These are phyloP conservation scores for Menidia beryllina DNA, from an alignment of 2,113 vertebrate species.

Conservation along the genomic window DNA sequence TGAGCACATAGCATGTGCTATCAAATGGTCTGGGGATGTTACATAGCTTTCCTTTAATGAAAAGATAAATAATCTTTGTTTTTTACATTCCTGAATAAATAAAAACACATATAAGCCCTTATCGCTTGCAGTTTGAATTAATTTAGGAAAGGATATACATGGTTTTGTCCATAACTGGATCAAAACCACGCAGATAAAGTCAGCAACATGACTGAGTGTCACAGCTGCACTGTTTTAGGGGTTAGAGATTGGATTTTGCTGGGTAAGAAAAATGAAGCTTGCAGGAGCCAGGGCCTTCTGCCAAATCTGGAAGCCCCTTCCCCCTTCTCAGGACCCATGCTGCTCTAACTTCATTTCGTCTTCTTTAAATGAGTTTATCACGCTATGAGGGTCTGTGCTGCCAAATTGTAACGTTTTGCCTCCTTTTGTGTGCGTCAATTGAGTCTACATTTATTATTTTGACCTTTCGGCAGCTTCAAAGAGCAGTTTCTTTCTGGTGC, in stretches of 20 bases:
- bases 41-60: too few relatives aligned
- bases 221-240: slow-evolving; percentile 16
- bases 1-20: slow-evolving; percentile 41
- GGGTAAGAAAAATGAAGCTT: slow-evolving; percentile 57
- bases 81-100: too few relatives aligned
- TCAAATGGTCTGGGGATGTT: neutral
- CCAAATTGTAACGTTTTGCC: slow-evolving; percentile 87
- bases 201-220: slow-evolving; percentile 5
- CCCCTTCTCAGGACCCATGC: slow-evolving; percentile 80
- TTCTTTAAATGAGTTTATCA: slow-evolving; percentile 88
- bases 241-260: slow-evolving; percentile 38
- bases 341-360: slow-evolving; percentile 82
- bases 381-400: slow-evolving; percentile 83
- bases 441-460: slow-evolving; percentile 92
- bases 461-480: slow-evolving; percentile 87
- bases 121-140: neutral
- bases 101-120: too few relatives aligned
- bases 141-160: neutral
- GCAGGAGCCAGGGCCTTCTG: slow-evolving; percentile 82
- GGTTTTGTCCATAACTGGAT: too few relatives aligned
- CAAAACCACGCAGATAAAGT: neutral
- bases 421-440: slow-evolving; percentile 85
- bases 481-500: slow-evolving; percentile 72
- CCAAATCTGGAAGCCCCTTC: slow-evolving; percentile 79
- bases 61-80: too few relatives aligned